phyloP scores from a whole-genome alignment of 2,113 vertebrate species.

The Corvus hawaiiensis region DNA sequence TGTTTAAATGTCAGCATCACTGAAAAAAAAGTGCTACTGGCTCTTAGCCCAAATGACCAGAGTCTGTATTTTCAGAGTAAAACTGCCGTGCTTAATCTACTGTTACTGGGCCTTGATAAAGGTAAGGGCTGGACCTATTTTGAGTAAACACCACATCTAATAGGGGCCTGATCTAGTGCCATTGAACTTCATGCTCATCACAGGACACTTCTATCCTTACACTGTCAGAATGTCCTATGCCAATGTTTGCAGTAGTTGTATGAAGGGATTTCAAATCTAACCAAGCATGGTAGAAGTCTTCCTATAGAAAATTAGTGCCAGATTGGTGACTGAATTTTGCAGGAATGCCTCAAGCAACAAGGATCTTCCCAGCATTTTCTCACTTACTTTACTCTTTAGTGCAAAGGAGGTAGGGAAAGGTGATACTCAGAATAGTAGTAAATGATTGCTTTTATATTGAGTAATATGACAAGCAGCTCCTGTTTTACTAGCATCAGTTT shows the following conservation, averaged over 20 bases:
- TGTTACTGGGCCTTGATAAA: not conserved
- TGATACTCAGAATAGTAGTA: not conserved
- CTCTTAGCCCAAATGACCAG: not conserved
- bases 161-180: not conserved
- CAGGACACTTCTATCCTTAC: too few relatives aligned
- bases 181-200: not conserved
- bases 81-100: not conserved
- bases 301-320: not conserved
- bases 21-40: rapidly evolving
- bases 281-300: not conserved
- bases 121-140: not conserved
- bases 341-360: not conserved
- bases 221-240: not conserved
- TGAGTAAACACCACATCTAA: not conserved
- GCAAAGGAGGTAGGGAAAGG: not conserved
- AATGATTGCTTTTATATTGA: not conserved
- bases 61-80: not conserved
- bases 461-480: not conserved
- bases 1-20: not conserved
- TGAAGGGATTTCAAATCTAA: not conserved
- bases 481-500: not conserved
- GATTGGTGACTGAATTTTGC: not conserved
- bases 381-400: not conserved
- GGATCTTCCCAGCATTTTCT: not conserved
- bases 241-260: not conserved